Evolutionary conservation across 2,888 invertebrate genomes (phyloP).

Genomic region (Aplocera efformata): DNA sequence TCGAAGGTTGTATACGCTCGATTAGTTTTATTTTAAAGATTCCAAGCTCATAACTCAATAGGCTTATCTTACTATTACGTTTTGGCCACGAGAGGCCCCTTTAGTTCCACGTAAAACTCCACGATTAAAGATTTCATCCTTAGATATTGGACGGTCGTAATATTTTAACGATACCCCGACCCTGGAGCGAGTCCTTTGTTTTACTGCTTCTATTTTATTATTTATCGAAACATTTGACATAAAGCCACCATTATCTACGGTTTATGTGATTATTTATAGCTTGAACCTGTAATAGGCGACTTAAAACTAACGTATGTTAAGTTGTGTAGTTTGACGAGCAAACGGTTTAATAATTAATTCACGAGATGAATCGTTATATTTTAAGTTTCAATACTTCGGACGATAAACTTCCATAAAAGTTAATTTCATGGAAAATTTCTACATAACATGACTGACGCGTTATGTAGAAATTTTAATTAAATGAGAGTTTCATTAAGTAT

Average conservation of each 20-base stretch:
- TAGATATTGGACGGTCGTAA: slow-evolving; percentile 74
- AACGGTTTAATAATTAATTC: too few relatives aligned
- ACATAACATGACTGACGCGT: too few relatives aligned
- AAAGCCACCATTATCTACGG: slow-evolving; percentile 64
- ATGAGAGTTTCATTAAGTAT: too few relatives aligned
- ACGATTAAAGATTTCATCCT: slow-evolving; percentile 74
- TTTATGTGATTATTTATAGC: slow-evolving; percentile 65
- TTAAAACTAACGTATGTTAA: slow-evolving; percentile 14
- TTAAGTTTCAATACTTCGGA: too few relatives aligned
- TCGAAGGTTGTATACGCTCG: slow-evolving; percentile 31
- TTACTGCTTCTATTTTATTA: slow-evolving; percentile 73
- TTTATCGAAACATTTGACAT: slow-evolving; percentile 74
- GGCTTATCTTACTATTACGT: slow-evolving; percentile 56
- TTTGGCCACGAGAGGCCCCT: slow-evolving; percentile 43
- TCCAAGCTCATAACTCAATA: slow-evolving; percentile 46
- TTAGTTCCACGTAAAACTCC: slow-evolving; percentile 59
- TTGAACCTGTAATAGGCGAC: slow-evolving; percentile 39
- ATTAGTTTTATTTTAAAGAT: slow-evolving; percentile 58
- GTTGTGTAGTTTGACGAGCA: too few relatives aligned
- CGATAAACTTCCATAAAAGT: too few relatives aligned
- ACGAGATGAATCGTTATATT: too few relatives aligned
- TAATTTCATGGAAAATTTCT: too few relatives aligned
- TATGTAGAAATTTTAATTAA: too few relatives aligned
- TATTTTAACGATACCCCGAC: slow-evolving; percentile 71
- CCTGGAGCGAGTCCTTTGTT: slow-evolving; percentile 63